phyloP scores from a whole-genome alignment of 1,140 invertebrate species.

The Homarus americanus region DNA sequence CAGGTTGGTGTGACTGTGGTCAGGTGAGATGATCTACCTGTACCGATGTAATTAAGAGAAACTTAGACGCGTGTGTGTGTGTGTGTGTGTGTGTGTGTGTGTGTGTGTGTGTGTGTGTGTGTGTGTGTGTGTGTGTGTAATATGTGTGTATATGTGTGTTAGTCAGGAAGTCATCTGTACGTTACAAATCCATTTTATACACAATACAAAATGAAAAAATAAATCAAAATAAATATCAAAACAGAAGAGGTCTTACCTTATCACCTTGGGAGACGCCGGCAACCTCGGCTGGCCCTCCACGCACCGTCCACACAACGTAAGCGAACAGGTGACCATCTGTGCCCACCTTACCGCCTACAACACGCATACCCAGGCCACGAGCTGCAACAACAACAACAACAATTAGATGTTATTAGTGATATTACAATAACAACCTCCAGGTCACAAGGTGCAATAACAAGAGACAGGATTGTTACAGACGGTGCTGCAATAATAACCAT shows the following conservation, averaged over 20 bases:
- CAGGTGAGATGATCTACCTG: no score
- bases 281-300: conserved; percentile 92
- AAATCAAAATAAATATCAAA: not conserved
- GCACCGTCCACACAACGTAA: conserved; percentile 93
- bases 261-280: conserved; percentile 91
- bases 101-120: no score
- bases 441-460: not conserved
- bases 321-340: conserved; percentile 90
- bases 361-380: conserved; percentile 93
- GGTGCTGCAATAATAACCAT: no score
- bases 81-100: no score
- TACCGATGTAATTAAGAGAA: no score
- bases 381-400: conserved; percentile 80
- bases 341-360: conserved; percentile 92
- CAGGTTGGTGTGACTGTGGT: no score
- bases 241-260: conserved; percentile 82
- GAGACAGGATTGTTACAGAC: no score
- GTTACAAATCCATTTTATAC: no score
- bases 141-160: no score
- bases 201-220: not conserved
- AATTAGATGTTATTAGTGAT: no score
- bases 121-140: no score
- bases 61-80: no score
- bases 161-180: not conserved
- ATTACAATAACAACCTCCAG: not conserved